These are phyloP conservation scores for Pseudochirops cupreus DNA, from an alignment of 2,797 vertebrate species.

Conservation along the genomic window DNA sequence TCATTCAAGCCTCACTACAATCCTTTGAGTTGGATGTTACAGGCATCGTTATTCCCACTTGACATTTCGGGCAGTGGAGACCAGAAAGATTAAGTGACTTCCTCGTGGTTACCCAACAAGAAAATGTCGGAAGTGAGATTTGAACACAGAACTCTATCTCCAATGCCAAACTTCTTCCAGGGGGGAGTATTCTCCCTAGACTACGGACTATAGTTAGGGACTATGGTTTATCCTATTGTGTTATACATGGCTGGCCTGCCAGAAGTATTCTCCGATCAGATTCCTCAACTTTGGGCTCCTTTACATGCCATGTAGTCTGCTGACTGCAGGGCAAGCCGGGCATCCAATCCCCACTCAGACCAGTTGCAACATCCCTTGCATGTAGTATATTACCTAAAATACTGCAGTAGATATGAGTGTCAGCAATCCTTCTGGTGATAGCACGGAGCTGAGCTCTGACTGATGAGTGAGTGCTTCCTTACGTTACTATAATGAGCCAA, in stretches of 20 bases:
- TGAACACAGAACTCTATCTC: not conserved
- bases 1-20: not conserved
- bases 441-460: not conserved
- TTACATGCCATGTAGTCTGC: not conserved
- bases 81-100: not conserved
- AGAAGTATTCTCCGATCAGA: not conserved
- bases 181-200: not conserved
- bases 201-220: not conserved
- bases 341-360: not conserved
- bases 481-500: not conserved
- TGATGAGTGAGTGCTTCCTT: not conserved
- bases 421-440: not conserved
- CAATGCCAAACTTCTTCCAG: not conserved
- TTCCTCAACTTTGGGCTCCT: not conserved
- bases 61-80: not conserved
- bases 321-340: not conserved
- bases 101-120: not conserved
- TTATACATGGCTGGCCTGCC: not conserved
- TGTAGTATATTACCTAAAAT: not conserved
- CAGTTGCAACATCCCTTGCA: not conserved
- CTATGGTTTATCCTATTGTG: not conserved
- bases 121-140: not conserved
- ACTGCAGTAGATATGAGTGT: not conserved
- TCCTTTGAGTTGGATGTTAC: not conserved
- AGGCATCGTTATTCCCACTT: not conserved